Evolutionary conservation across 2,113 vertebrate species (phyloP).

Genomic region (Mobula hypostoma): DNA sequence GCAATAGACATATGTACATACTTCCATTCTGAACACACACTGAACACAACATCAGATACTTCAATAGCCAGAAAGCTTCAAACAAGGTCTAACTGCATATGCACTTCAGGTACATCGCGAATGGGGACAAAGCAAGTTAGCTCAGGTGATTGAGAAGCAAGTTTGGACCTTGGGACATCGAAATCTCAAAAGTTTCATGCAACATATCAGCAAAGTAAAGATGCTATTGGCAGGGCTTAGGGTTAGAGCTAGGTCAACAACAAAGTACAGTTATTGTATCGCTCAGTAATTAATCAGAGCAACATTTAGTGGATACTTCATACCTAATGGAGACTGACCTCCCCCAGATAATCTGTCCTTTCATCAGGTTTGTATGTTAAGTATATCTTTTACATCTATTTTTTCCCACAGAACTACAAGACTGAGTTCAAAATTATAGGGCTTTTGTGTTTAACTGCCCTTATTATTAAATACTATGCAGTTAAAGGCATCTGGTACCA

Average conservation of each 20-base stretch:
- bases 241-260: not conserved
- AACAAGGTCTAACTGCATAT: not conserved
- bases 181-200: not conserved
- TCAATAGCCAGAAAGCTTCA: not conserved
- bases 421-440: conserved; percentile 14
- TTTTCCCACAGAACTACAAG: conserved; percentile 30
- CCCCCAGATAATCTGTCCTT: conserved; percentile 8
- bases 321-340: conserved; percentile 10
- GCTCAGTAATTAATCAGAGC: conserved; percentile 6
- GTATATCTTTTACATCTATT: conserved; percentile 31
- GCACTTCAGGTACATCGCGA: not conserved
- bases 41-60: not conserved
- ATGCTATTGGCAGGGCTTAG: not conserved
- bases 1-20: not conserved
- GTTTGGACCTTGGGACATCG: not conserved
- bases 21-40: not conserved
- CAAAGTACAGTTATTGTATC: not conserved
- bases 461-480: conserved; percentile 22
- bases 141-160: not conserved
- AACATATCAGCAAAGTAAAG: conserved; percentile 22
- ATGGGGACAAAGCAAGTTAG: not conserved
- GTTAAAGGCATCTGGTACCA: conserved; percentile 34
- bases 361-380: not conserved
- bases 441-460: conserved; percentile 30
- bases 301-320: conserved; percentile 6